Conservation (phyloP, 2,797 vertebrate species). For the Enoplosus armatus region DNA sequence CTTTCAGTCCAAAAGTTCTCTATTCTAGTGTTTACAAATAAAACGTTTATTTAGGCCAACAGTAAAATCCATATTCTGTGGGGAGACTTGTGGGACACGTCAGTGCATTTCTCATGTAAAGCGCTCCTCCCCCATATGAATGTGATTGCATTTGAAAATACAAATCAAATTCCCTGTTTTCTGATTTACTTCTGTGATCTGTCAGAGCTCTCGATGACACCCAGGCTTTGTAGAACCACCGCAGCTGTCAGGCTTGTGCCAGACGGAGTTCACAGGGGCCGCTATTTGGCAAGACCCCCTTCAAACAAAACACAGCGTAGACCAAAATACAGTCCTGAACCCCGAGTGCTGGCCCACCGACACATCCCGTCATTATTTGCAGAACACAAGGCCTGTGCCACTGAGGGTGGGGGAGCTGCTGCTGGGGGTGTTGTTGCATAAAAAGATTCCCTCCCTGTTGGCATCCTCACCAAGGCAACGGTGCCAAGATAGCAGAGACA, state of each 20-base stretch:
- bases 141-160: slow-evolving; percentile 19
- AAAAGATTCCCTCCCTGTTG: slow-evolving; percentile 66
- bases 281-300: slow-evolving; percentile 24
- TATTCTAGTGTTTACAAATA: not conserved
- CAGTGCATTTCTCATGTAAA: not conserved
- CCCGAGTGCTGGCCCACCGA: slow-evolving; percentile 25
- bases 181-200: slow-evolving; percentile 33
- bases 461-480: slow-evolving; percentile 69
- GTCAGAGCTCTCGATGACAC: slow-evolving; percentile 26
- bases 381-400: slow-evolving; percentile 47
- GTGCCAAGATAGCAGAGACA: slow-evolving; percentile 77
- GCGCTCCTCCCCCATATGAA: not conserved
- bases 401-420: slow-evolving; percentile 33
- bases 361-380: slow-evolving; percentile 64
- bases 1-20: not conserved
- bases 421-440: slow-evolving; percentile 53
- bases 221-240: slow-evolving; percentile 8
- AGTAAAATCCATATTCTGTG: slow-evolving; percentile 21
- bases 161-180: slow-evolving; percentile 19
- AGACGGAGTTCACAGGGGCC: slow-evolving; percentile 29
- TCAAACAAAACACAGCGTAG: slow-evolving; percentile 18
- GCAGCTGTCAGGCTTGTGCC: slow-evolving; percentile 23
- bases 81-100: too few species aligned
- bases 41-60: slow-evolving; percentile 3
- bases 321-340: slow-evolving; percentile 15